Percentiles rank a stretch among this genome's conserved stretches.
phyloP scores from a whole-genome alignment of 2,797 vertebrate species.

The Sebastes wilsoni region DNA sequence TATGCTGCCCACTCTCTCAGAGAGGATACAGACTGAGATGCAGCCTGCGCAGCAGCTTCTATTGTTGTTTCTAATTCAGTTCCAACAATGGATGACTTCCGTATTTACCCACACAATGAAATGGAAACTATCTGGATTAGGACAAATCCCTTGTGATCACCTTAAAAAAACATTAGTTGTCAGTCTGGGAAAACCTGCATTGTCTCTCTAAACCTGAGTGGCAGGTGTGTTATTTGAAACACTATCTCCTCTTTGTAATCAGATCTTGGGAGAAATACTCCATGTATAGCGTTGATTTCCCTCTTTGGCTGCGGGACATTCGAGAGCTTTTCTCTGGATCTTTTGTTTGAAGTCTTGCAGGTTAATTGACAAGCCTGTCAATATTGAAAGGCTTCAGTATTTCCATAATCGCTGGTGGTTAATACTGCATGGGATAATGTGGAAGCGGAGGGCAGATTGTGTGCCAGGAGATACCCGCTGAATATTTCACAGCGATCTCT shows the following conservation, averaged over 20 bases:
- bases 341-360: conserved; percentile 35
- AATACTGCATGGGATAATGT: conserved; percentile 11
- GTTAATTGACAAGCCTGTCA: conserved; percentile 39
- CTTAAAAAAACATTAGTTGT: conserved; percentile 9
- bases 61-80: background rate
- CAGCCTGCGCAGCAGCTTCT: background rate
- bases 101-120: background rate
- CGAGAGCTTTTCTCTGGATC: conserved; percentile 18
- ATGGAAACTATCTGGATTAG: conserved; percentile 29
- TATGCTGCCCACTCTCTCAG: too few relatives aligned
- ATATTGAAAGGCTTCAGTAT: conserved; percentile 30
- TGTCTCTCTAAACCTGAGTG: conserved; percentile 49
- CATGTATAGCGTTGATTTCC: conserved; percentile 35
- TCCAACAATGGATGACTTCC: background rate
- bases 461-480: conserved; percentile 11
- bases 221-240: conserved; percentile 56
- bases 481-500: conserved; percentile 49
- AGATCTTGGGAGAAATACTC: conserved; percentile 31
- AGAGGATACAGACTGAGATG: too few relatives aligned
- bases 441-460: background rate
- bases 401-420: conserved; percentile 6
- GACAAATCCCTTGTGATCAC: conserved; percentile 28
- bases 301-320: conserved; percentile 15
- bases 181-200: conserved; percentile 1
- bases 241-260: conserved; percentile 34